phyloP scores from a whole-genome alignment of 2,113 vertebrate species.

The Pelecanus crispus region DNA sequence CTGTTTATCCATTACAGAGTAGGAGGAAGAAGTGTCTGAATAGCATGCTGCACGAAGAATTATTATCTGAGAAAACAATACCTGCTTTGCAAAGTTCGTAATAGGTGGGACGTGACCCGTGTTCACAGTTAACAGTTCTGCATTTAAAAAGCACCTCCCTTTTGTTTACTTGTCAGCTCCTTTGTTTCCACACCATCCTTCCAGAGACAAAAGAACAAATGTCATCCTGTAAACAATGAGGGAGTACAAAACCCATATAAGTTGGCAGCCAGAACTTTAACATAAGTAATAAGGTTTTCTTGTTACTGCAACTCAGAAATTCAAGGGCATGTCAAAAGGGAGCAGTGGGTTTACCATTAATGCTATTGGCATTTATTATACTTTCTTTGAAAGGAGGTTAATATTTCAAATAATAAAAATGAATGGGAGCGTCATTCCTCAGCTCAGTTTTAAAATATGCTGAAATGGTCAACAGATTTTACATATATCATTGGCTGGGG shows the following conservation, averaged over 20 bases:
- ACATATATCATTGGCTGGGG: constrained; percentile 9
- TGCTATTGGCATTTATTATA: constrained; percentile 18
- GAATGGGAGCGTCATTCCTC: constrained; percentile 39
- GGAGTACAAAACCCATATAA: neutral
- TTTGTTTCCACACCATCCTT: neutral
- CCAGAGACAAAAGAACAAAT: neutral
- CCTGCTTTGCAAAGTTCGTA: neutral
- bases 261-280: neutral
- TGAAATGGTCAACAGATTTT: constrained; percentile 39
- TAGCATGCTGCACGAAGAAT: neutral
- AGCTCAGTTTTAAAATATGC: constrained; percentile 35
- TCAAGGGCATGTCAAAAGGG: constrained; percentile 32
- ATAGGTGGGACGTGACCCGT: neutral
- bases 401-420: constrained; percentile 48
- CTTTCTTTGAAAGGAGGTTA: constrained; percentile 50
- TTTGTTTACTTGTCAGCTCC: neutral
- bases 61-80: neutral
- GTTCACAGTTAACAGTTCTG: neutral
- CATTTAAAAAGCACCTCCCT: neutral
- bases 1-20: neutral
- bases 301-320: neutral
- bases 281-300: neutral
- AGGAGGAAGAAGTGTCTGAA: neutral
- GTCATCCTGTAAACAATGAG: neutral
- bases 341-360: neutral